Evolutionary conservation across 2,113 vertebrate species (phyloP).

Genomic region (Marcusenius ussheri): DNA sequence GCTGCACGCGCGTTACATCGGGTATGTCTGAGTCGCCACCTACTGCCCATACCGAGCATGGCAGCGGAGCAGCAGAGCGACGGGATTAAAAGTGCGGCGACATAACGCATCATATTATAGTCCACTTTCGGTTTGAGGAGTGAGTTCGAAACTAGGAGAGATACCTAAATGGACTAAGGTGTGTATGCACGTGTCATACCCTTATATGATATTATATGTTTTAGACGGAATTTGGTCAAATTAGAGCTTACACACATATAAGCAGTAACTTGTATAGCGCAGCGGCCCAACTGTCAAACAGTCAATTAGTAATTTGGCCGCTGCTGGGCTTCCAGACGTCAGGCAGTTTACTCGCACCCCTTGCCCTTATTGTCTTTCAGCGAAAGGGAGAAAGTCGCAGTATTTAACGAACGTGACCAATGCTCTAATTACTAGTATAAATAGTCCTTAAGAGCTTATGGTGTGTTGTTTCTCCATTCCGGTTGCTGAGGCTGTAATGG

Average conservation of each 20-base stretch:
- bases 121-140: not conserved
- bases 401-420: not conserved
- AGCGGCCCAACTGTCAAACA: not conserved
- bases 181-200: not conserved
- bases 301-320: not conserved
- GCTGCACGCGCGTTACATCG: not conserved
- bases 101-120: not conserved
- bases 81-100: not conserved
- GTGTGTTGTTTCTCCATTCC: not conserved
- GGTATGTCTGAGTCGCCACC: not conserved
- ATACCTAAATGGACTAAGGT: not conserved
- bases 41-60: not conserved
- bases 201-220: not conserved
- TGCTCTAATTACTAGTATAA: slow-evolving; percentile 1
- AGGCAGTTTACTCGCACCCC: not conserved
- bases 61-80: not conserved
- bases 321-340: not conserved
- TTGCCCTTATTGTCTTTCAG: not conserved
- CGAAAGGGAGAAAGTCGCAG: not conserved
- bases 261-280: not conserved
- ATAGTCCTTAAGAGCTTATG: slow-evolving; percentile 5
- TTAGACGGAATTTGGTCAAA: not conserved
- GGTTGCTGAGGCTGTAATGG: slow-evolving; percentile 6
- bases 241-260: not conserved
- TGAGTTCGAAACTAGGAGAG: not conserved